These are phyloP conservation scores for Zalophus californianus DNA, from an alignment of 2,797 vertebrate species.

Conservation along the genomic window DNA sequence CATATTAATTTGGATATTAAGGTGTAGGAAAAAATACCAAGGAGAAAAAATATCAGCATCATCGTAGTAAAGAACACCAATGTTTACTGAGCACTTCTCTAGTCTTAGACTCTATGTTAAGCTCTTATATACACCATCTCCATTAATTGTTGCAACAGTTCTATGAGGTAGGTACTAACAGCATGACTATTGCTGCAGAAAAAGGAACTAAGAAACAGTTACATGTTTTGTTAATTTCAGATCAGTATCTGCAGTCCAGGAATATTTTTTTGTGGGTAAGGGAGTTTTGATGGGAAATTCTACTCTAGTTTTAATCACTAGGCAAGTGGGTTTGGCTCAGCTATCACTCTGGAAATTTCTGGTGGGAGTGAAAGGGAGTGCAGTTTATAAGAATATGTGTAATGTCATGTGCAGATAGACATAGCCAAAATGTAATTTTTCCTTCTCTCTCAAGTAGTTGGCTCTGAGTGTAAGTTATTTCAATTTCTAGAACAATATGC, in stretches of 20 bases:
- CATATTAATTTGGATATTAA: not conserved
- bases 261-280: no score
- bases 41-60: not conserved
- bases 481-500: not conserved
- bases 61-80: not conserved
- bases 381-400: not conserved
- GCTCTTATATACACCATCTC: not conserved
- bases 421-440: not conserved
- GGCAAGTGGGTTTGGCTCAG: not conserved
- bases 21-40: not conserved
- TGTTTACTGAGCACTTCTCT: not conserved
- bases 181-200: not conserved
- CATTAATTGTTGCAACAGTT: not conserved
- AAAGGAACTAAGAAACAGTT: not conserved
- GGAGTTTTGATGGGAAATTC: no score
- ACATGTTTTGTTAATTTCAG: not conserved
- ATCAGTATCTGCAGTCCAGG: not conserved
- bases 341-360: not conserved
- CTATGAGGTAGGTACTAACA: not conserved
- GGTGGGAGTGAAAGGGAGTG: not conserved
- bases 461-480: not conserved
- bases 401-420: not conserved
- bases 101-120: not conserved
- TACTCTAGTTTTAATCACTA: not conserved
- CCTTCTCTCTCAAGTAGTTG: not conserved